Conservation (phyloP, 2,113 vertebrate species). For the Tursiops truncatus region DNA sequence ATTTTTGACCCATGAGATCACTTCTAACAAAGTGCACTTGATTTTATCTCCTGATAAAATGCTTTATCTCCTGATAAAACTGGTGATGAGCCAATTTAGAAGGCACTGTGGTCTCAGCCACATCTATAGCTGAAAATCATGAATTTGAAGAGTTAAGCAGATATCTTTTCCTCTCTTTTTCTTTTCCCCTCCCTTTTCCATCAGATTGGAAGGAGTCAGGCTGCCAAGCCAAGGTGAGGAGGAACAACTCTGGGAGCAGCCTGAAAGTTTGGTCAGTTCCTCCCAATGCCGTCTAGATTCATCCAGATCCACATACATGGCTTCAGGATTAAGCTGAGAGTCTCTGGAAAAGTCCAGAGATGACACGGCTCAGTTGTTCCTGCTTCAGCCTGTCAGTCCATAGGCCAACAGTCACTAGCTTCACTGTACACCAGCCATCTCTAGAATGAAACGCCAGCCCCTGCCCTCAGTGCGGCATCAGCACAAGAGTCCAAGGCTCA, state of each 20-base stretch:
- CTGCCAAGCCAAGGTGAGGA: background rate
- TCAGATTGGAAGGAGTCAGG: background rate
- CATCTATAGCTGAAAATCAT: constrained; percentile 12
- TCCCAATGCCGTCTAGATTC: background rate
- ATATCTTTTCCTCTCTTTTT: background rate
- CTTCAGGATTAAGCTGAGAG: background rate
- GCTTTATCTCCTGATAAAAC: background rate
- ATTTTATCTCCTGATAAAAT: background rate
- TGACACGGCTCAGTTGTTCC: background rate
- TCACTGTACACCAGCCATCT: background rate
- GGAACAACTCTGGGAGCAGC: background rate
- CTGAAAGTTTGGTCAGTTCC: background rate
- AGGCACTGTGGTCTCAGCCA: background rate
- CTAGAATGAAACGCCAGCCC: background rate
- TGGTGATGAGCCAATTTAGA: background rate
- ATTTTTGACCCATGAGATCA: background rate
- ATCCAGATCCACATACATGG: background rate
- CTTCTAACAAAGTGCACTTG: background rate
- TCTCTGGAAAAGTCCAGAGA: background rate
- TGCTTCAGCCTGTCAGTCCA: background rate
- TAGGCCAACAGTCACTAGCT: background rate
- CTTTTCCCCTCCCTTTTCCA: background rate
- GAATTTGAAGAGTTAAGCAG: background rate
- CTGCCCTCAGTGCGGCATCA: background rate
- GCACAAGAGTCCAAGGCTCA: background rate